These are phyloP conservation scores for Odontesthes bonariensis DNA, from an alignment of 2,113 vertebrate genomes.

Conservation along the genomic window DNA sequence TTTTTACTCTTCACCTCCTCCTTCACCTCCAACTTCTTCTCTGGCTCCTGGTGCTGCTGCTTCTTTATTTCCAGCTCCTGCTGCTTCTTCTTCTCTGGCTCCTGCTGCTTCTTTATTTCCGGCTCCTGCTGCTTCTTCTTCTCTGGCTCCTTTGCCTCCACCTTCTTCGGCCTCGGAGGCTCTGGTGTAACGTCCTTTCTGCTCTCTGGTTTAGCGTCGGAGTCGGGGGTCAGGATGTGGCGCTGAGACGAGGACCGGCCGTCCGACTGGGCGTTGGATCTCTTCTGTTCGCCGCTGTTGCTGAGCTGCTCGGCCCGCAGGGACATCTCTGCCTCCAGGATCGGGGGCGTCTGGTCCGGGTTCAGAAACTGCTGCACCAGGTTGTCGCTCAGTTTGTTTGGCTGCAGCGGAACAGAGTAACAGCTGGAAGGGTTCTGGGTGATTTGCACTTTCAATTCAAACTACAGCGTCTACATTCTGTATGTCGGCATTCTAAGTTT, in stretches of 20 bases:
- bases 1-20: neutral
- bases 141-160: conserved; percentile 13
- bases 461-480: no score
- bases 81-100: conserved; percentile 18
- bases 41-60: conserved; percentile 48
- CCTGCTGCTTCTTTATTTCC: neutral
- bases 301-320: conserved; percentile 55
- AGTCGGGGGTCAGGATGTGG: conserved; percentile 15
- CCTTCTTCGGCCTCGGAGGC: conserved; percentile 13
- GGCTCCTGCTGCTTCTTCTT: no score
- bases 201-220: neutral
- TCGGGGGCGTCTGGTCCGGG: conserved; percentile 76
- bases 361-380: conserved; percentile 82
- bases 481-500: no score
- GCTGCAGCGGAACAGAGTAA: conserved; percentile 46
- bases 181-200: conserved; percentile 33
- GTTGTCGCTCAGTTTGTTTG: conserved; percentile 78
- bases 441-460: neutral
- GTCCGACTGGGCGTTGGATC: conserved; percentile 32
- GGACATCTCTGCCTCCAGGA: conserved; percentile 74
- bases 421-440: no score
- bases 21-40: conserved; percentile 53
- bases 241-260: conserved; percentile 33
- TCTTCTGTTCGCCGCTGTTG: conserved; percentile 59
- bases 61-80: conserved; percentile 56